A percentile compares a stretch with the other conserved stretches of the same genome.
Evolutionary conservation across 2,113 vertebrate genomes (phyloP).

Genomic region (Myxocyprinus asiaticus): DNA sequence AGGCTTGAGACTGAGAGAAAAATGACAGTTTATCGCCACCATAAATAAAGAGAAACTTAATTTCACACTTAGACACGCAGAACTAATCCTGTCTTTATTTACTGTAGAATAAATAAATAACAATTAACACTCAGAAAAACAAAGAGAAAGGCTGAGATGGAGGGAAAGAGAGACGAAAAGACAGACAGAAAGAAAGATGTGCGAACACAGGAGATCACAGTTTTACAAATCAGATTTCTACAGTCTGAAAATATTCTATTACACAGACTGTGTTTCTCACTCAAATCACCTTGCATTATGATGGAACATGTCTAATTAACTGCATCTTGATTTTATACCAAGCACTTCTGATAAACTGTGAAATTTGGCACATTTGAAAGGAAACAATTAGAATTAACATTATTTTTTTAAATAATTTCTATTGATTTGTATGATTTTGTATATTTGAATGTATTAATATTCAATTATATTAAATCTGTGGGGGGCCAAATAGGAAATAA

Average conservation of each 20-base stretch:
- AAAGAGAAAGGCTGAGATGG: conserved; percentile 5
- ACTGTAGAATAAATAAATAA: conserved; percentile 46
- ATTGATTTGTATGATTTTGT: neutral
- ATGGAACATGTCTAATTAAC: neutral
- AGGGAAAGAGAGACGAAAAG: conserved; percentile 7
- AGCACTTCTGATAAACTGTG: conserved; percentile 6
- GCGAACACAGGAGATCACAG: conserved; percentile 14
- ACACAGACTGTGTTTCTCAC: neutral
- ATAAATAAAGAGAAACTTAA: conserved; percentile 22
- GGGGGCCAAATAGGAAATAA: no score
- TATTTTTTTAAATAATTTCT: no score
- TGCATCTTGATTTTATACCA: neutral
- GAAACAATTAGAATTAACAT: neutral
- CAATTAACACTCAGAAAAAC: conserved; percentile 28
- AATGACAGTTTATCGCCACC: conserved; percentile 12
- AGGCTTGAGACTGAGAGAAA: conserved; percentile 26
- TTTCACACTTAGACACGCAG: conserved; percentile 32
- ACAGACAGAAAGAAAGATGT: conserved; percentile 28
- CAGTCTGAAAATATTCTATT: conserved; percentile 31
- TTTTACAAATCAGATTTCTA: conserved; percentile 30
- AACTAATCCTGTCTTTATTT: conserved; percentile 42
- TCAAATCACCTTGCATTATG: neutral
- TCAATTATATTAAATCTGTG: no score
- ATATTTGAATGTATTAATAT: no score
- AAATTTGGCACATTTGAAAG: neutral